Base-by-base conservation (phyloP, 2,797 vertebrate species). In the Neostethus bicornis region DNA sequence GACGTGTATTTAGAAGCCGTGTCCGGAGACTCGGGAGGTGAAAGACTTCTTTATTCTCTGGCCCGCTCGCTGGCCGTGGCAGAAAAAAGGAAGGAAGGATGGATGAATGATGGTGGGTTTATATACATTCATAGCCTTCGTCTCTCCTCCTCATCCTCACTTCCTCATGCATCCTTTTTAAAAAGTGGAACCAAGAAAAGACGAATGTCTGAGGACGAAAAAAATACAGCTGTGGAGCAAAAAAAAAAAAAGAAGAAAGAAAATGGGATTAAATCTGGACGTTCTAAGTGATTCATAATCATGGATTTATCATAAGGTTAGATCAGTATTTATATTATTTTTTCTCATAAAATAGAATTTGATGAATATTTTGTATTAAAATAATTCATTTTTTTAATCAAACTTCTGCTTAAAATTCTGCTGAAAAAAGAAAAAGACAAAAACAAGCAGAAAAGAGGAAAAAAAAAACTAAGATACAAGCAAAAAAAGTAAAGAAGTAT, bases 31-130 rank as follows among this genome's bases (percentile, higher is more conserved):
- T 65, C 54, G 19, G 53, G 58, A 59, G 69, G 67, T 79, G 77
- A 83, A 79, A 87, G 81, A 73, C 72, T 61, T 75, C 84, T 87
- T 84, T 85, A 78, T 87, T 38, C 77, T 77, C 51, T 20, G 25
- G 3, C 73, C 66, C 77, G 77, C 80, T 42, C 70, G 52, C 72
- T 52, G 25, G 37, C 67, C 42, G 67, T 37, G 42, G n/a, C n/a
- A 51, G 60, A 73, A 61, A 58, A 58, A 56, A 54, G 32, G 39
- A n/a, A n/a, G 57, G 61, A 69, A 26, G 37, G 67, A 63, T 77
- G 74, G 73, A 70, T 73, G 75, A 73, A 72, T 73, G 61, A 75
- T 45, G 71, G 1, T 45, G 41, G 13, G 13, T 74, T 74, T 52
- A 42, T 59, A 31, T 14, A 14, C 25, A 5, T 11, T 4, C 62